Conservation (phyloP, 1,140 invertebrate species). For the Eciton burchellii region DNA sequence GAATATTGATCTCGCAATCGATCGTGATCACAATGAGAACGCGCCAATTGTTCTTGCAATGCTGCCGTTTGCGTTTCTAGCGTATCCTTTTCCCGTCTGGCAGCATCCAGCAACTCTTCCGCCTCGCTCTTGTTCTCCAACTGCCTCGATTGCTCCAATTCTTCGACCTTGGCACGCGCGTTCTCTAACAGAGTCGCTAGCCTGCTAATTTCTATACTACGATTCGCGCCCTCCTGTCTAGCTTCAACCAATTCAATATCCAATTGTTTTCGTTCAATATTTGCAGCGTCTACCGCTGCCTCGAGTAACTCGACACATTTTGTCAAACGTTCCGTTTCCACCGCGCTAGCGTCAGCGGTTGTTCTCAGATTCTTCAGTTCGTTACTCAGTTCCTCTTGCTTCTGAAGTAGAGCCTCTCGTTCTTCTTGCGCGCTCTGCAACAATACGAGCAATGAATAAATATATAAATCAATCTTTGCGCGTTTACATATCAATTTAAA, state of each 20-base stretch:
- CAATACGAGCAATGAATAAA: slow-evolving; percentile 5
- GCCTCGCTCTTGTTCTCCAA: slow-evolving; percentile 83
- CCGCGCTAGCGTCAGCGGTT: slow-evolving; percentile 84
- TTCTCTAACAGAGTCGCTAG: slow-evolving; percentile 92
- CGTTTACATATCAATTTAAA: slow-evolving; percentile 9
- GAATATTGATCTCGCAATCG: slow-evolving; percentile 90
- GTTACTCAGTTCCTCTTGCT: slow-evolving; percentile 91
- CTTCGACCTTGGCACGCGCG: slow-evolving; percentile 89
- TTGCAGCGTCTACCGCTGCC: slow-evolving; percentile 89
- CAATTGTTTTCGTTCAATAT: slow-evolving; percentile 90
- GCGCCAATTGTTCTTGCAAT: slow-evolving; percentile 91
- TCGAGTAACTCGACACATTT: slow-evolving; percentile 90
- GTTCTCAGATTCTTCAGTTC: slow-evolving; percentile 87
- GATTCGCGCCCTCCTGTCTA: slow-evolving; percentile 87
- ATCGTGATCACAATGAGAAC: slow-evolving; percentile 91
- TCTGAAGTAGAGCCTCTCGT: slow-evolving; percentile 90
- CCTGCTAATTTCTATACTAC: slow-evolving; percentile 90
- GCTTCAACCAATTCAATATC: slow-evolving; percentile 90
- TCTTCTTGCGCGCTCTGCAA: slow-evolving; percentile 92
- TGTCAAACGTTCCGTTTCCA: slow-evolving; percentile 88
- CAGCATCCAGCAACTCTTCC: slow-evolving; percentile 90
- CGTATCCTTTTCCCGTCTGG: slow-evolving; percentile 89
- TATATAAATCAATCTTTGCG: not conserved
- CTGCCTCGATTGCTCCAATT: slow-evolving; percentile 81
- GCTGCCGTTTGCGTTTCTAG: slow-evolving; percentile 90